A percentile compares a stretch with the other conserved stretches of the same genome.
Evolutionary conservation across 2,113 vertebrate species (phyloP).

Genomic region (Isurus oxyrinchus): DNA sequence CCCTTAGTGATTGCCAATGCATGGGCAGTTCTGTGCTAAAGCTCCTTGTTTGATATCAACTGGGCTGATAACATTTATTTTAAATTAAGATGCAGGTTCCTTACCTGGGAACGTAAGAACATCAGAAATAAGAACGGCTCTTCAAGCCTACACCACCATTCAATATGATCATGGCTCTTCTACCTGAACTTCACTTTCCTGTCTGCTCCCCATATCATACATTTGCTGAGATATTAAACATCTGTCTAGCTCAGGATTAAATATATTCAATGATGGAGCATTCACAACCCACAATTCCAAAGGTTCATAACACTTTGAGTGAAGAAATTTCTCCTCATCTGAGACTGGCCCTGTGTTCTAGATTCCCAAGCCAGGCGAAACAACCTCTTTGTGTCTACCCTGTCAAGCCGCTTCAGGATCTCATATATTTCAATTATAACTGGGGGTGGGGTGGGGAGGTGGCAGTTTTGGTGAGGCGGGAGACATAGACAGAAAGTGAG

Average conservation of each 20-base stretch:
- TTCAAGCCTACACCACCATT: too few relatives aligned
- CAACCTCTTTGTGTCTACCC: neutral
- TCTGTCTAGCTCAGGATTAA: too few relatives aligned
- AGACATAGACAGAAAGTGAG: constrained; percentile 46
- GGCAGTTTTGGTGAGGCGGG: constrained; percentile 38
- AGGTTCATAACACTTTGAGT: too few relatives aligned
- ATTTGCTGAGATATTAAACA: too few relatives aligned
- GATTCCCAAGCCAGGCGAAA: neutral
- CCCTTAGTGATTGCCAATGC: neutral
- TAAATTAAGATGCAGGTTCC: neutral
- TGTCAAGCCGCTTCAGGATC: neutral
- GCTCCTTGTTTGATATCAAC: neutral
- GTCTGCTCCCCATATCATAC: too few relatives aligned
- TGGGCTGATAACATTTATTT: neutral
- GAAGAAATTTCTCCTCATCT: too few relatives aligned
- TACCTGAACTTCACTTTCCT: too few relatives aligned
- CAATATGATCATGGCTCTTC: too few relatives aligned
- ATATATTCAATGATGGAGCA: too few relatives aligned
- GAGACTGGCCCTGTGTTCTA: neutral
- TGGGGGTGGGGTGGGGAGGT: constrained; percentile 39
- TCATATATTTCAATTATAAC: neutral
- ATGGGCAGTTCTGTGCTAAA: neutral
- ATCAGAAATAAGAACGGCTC: too few relatives aligned
- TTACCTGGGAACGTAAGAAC: neutral
- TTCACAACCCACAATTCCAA: too few relatives aligned